Base-by-base conservation (phyloP, 2,113 vertebrate genomes). In the Electrona antarctica region DNA sequence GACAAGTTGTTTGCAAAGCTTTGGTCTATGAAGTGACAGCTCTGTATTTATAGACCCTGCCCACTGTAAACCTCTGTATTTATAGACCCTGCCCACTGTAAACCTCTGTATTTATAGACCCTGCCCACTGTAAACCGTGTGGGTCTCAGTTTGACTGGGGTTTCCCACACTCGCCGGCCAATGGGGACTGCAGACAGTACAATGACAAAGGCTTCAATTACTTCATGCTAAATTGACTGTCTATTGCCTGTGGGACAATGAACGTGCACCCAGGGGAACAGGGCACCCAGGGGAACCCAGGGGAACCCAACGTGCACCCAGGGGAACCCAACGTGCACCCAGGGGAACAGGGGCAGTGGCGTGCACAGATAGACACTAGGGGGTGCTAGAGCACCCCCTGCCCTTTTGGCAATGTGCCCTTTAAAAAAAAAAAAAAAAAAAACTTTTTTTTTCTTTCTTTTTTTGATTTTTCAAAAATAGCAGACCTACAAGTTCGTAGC, bases 121-220 rank as follows among this genome's bases (percentile, higher is more conserved):
- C 21, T 41, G 0, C 1, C n/a, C 81, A 29, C 4, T 0, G 13
- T 0, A 60, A 47, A 64, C 68, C 0, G 68, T 79, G 87, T 89
- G 91, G 78, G 91, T 90, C 88, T 83, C 5, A 0, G 3, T 86
- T 63, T 71, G 7, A 15, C 8, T 51, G 58, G 59, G 63, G 81
- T 89, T 94, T 93, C 93, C 93, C 94, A 94, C 91, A 91, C 77
- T 92, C 80, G 0, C 1, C 29, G 81, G 85, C 95, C 95, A 95
- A 94, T 95, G 78, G 4, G 66, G 5, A 8, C 9, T 47, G 6
- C 0, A 8, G 57, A 55, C 50, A 9, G 73, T 73, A 92, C 90
- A 88, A 89, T 82, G 61, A 74, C 8, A 64, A 64, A 67, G 85
- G 82, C 85, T 41, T 80, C 81, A 56, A 81, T 71, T 88, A 83